phyloP scores from a whole-genome alignment of 2,797 vertebrate species.

The Pangasius mekongensis region DNA sequence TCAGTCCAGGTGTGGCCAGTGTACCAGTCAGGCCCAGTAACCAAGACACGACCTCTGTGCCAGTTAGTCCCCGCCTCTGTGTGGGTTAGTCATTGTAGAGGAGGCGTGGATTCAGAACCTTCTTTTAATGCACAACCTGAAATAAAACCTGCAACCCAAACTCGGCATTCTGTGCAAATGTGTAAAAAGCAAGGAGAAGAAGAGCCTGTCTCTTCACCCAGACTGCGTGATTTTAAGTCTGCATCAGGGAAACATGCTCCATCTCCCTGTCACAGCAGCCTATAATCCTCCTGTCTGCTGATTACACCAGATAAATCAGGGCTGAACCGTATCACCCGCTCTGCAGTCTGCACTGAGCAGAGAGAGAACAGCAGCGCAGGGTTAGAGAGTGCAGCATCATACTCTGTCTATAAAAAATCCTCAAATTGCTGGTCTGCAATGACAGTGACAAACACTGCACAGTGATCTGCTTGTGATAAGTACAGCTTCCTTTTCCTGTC shows the following conservation, averaged over 20 bases:
- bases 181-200: conserved; percentile 4
- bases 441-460: conserved; percentile 5
- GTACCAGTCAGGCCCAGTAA: not conserved
- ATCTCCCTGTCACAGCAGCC: conserved; percentile 25
- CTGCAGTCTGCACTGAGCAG: conserved; percentile 12
- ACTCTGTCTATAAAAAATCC: not conserved
- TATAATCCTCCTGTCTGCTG: conserved; percentile 49
- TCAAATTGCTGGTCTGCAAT: conserved; percentile 18
- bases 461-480: conserved; percentile 1
- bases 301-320: conserved; percentile 30
- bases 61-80: not conserved
- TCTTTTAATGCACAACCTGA: not conserved
- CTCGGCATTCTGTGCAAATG: not conserved
- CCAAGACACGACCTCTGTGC: not conserved
- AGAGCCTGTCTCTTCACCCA: conserved; percentile 26
- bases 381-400: not conserved
- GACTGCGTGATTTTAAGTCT: conserved; percentile 39
- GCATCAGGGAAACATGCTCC: conserved; percentile 10
- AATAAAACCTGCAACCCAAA: conserved; percentile 2
- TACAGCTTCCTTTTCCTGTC: conserved; percentile 50
- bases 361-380: not conserved
- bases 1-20: not conserved
- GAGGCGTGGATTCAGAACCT: not conserved
- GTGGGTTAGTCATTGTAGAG: not conserved
- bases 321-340: conserved; percentile 36